These are phyloP conservation scores for Plebejus argus DNA, from an alignment of 2,888 invertebrate genomes.

Conservation along the genomic window DNA sequence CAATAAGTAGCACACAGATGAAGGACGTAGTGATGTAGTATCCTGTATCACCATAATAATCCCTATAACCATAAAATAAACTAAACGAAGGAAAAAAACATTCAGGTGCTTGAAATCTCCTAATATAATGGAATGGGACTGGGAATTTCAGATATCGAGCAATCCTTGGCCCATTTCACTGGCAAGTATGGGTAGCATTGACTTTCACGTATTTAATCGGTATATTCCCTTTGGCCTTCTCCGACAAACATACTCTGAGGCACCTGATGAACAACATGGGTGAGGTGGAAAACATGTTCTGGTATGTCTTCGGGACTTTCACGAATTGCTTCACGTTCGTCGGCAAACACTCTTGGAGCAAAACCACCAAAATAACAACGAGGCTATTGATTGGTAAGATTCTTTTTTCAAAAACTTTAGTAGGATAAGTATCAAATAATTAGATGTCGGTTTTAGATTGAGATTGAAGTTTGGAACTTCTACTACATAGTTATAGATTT, in stretches of 20 bases:
- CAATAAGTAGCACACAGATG: neutral
- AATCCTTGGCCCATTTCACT: slow-evolving; percentile 91
- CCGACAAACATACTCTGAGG: slow-evolving; percentile 84
- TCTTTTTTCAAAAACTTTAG: too few species aligned
- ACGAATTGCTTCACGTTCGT: slow-evolving; percentile 89
- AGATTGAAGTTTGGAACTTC: too few species aligned
- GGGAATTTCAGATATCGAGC: slow-evolving; percentile 84
- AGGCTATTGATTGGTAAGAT: slow-evolving; percentile 85
- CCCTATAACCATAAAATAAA: neutral
- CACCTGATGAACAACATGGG: slow-evolving; percentile 85
- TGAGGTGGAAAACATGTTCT: slow-evolving; percentile 91
- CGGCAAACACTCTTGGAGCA: slow-evolving; percentile 86
- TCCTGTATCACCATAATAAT: too few species aligned
- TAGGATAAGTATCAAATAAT: too few species aligned
- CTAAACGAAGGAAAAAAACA: neutral
- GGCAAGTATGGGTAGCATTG: slow-evolving; percentile 89
- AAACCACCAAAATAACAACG: slow-evolving; percentile 84
- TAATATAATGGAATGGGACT: neutral
- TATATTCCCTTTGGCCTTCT: slow-evolving; percentile 87
- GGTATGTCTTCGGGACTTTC: slow-evolving; percentile 93
- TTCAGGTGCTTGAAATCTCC: neutral
- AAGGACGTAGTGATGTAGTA: too few species aligned
- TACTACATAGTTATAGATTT: too few species aligned
- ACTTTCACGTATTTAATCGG: slow-evolving; percentile 86
- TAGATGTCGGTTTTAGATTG: too few species aligned